phyloP scores from a whole-genome alignment of 2,888 invertebrate species.

The Protophormia terraenovae region DNA sequence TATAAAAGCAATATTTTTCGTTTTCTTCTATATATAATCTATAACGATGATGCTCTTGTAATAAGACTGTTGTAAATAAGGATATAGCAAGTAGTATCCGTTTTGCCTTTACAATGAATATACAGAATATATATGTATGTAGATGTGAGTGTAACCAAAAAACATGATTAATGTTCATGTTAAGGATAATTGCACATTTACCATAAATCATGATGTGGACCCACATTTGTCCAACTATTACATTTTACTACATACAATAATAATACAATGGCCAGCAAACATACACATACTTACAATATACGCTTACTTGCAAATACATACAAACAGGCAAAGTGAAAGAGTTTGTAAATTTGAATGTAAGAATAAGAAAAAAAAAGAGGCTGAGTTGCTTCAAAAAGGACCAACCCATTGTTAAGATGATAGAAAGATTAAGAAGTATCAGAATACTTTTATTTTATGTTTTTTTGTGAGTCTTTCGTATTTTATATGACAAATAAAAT shows the following conservation, averaged over 20 bases:
- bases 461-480: not conserved
- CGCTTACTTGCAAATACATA: not conserved
- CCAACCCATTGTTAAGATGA: slow-evolving; percentile 25
- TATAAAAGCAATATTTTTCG: slow-evolving; percentile 36
- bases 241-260: slow-evolving; percentile 30
- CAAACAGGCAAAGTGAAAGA: not conserved
- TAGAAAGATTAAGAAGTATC: slow-evolving; percentile 48
- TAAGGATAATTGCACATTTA: slow-evolving; percentile 69
- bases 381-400: not conserved
- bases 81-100: slow-evolving; percentile 33
- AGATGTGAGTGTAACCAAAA: slow-evolving; percentile 27
- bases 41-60: slow-evolving; percentile 18
- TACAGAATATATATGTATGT: not conserved
- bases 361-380: not conserved
- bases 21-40: not conserved
- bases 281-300: not conserved
- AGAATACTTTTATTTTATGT: not conserved
- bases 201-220: slow-evolving; percentile 69
- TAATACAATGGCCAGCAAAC: slow-evolving; percentile 40
- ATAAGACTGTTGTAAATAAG: slow-evolving; percentile 27
- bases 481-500: slow-evolving; percentile 27
- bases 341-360: slow-evolving; percentile 27
- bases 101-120: not conserved
- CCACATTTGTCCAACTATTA: slow-evolving; percentile 59
- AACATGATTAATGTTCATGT: slow-evolving; percentile 70